A percentile compares a stretch with the other conserved stretches of the same genome.
Evolutionary conservation across 2,797 vertebrate species (phyloP).

Genomic region (Semotilus atromaculatus): DNA sequence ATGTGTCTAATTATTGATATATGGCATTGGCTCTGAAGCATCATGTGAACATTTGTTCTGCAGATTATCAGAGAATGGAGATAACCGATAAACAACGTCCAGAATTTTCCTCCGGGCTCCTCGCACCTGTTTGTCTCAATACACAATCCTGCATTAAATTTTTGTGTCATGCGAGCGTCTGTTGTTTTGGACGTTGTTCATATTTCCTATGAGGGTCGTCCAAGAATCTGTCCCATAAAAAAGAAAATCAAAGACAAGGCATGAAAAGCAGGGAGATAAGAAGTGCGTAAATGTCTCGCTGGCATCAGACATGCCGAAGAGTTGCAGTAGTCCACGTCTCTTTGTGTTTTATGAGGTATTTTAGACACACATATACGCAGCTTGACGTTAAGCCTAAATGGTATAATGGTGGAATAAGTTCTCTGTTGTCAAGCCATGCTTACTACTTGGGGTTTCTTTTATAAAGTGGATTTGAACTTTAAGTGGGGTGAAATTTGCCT

Average conservation of each 20-base stretch:
- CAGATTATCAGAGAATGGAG: constrained; percentile 47
- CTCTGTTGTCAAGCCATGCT: constrained; percentile 42
- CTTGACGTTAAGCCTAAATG: constrained; percentile 36
- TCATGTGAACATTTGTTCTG: constrained; percentile 26
- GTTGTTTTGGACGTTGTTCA: constrained; percentile 49
- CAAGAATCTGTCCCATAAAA: constrained; percentile 56
- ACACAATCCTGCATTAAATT: constrained; percentile 42
- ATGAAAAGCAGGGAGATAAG: constrained; percentile 43
- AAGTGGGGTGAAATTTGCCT: constrained; percentile 50
- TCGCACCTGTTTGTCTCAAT: constrained; percentile 47
- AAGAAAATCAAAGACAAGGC: constrained; percentile 51
- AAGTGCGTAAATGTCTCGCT: constrained; percentile 43
- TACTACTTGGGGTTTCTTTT: constrained; percentile 35
- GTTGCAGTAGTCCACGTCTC: background rate
- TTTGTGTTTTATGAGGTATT: constrained; percentile 51
- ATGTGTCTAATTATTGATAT: constrained; percentile 46
- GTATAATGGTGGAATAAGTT: constrained; percentile 34
- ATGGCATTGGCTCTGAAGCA: constrained; percentile 3
- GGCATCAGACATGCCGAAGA: constrained; percentile 35
- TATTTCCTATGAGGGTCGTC: constrained; percentile 49
- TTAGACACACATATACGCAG: constrained; percentile 23
- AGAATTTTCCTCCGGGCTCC: constrained; percentile 54
- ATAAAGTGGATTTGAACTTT: constrained; percentile 44
- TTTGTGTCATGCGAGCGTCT: constrained; percentile 40
- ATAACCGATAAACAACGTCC: constrained; percentile 44